These are phyloP conservation scores for Tenthredo mesomela DNA, from an alignment of 2,888 invertebrate genomes.

Conservation along the genomic window DNA sequence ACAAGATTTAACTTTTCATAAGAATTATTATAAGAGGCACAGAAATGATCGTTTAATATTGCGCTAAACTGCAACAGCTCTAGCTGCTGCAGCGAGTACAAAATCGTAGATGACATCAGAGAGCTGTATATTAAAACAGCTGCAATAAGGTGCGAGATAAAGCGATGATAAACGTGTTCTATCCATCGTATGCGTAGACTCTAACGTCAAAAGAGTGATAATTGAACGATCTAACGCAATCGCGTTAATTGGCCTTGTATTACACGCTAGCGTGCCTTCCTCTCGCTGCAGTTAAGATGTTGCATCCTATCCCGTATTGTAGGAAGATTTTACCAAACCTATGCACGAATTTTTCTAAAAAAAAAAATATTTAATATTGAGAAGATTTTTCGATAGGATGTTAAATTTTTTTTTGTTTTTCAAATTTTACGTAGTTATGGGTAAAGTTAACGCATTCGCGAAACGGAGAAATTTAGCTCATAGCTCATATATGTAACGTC, in stretches of 20 bases:
- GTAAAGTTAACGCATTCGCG: neutral
- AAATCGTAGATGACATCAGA: constrained; percentile 37
- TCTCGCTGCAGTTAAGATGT: neutral
- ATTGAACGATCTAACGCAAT: constrained; percentile 43
- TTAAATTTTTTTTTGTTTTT: neutral
- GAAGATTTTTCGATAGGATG: neutral
- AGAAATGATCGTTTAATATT: neutral
- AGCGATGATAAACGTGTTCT: constrained; percentile 37
- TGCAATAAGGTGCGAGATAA: constrained; percentile 34
- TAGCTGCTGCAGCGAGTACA: neutral
- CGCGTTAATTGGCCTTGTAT: constrained; percentile 46
- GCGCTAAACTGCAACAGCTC: neutral
- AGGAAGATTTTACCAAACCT: neutral
- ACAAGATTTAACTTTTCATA: neutral
- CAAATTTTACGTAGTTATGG: neutral
- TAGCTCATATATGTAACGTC: neutral
- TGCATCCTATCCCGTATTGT: neutral
- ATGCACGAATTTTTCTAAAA: neutral
- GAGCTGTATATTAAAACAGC: constrained; percentile 14
- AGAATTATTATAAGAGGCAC: neutral
- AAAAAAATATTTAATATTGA: neutral
- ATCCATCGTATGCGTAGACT: neutral
- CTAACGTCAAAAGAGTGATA: constrained; percentile 29
- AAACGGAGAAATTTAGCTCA: neutral
- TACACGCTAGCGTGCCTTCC: neutral